Conservation (phyloP, 2,888 invertebrate genomes). For the Leucozona laternaria region DNA sequence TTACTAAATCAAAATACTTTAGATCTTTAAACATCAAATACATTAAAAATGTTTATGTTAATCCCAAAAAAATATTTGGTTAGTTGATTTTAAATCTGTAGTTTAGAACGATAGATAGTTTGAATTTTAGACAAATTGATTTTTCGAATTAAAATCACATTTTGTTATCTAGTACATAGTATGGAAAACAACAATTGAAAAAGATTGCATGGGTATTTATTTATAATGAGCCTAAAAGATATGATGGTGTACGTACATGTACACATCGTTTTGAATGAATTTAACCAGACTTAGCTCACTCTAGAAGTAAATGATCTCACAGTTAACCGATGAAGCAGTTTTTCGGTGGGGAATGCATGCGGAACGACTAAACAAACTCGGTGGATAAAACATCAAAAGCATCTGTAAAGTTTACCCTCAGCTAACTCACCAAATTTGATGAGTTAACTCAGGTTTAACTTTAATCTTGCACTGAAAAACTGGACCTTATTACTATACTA, state of each 20-base stretch:
- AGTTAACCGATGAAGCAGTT: no score
- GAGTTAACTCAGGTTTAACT: no score
- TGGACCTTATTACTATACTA: no score
- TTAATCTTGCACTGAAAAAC: no score
- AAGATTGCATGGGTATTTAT: slow-evolving; percentile 14
- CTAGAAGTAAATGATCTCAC: no score
- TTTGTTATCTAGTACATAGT: neutral
- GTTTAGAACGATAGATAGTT: slow-evolving; percentile 16
- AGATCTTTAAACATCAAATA: slow-evolving; percentile 56
- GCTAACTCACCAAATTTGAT: no score
- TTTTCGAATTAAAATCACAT: slow-evolving; percentile 1
- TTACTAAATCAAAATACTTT: slow-evolving; percentile 49
- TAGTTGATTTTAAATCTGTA: slow-evolving; percentile 7
- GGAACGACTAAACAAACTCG: no score
- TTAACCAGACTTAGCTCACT: no score
- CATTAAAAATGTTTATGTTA: slow-evolving; percentile 46
- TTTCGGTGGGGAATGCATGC: no score
- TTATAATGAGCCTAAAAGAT: neutral
- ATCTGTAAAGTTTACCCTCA: no score
- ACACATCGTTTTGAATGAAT: no score
- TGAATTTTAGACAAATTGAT: slow-evolving; percentile 27
- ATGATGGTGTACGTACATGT: neutral
- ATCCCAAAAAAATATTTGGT: slow-evolving; percentile 17
- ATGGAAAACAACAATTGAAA: neutral
- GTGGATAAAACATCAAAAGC: no score